These are phyloP conservation scores for Venustaconcha ellipsiformis DNA, from an alignment of 1,140 invertebrate species.

Conservation along the genomic window DNA sequence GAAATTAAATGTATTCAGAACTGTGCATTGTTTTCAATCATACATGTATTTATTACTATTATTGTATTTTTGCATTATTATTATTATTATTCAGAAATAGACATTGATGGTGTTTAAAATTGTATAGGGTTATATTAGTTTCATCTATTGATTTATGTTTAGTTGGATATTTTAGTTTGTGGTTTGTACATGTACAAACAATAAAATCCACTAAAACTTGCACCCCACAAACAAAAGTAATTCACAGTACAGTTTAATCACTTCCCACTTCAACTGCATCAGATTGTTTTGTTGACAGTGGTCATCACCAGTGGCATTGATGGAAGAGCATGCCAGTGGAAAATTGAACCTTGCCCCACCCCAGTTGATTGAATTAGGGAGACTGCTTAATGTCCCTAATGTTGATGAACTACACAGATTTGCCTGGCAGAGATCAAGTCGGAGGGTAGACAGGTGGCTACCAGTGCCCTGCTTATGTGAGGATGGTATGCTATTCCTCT, in stretches of 20 bases:
- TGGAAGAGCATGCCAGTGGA: conserved; percentile 58
- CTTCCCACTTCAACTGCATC: background rate
- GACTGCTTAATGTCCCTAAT: conserved; percentile 59
- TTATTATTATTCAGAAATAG: too few relatives aligned
- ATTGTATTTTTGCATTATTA: too few relatives aligned
- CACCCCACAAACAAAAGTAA: background rate
- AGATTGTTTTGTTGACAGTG: conserved; percentile 61
- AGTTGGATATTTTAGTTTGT: background rate
- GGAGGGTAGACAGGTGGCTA: conserved; percentile 66
- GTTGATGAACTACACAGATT: conserved; percentile 63
- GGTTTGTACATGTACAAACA: background rate
- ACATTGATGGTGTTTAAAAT: too few relatives aligned
- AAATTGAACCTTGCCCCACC: conserved; percentile 67
- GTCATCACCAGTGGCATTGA: conserved; percentile 62
- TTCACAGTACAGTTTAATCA: background rate
- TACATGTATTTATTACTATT: too few relatives aligned
- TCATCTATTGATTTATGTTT: too few relatives aligned
- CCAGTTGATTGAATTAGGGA: conserved; percentile 70
- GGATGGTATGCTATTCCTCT: conserved; percentile 65
- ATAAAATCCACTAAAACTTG: background rate
- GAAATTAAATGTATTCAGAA: too few relatives aligned
- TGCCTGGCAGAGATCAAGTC: conserved; percentile 50
- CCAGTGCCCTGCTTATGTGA: conserved; percentile 62
- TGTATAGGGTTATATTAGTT: too few relatives aligned
- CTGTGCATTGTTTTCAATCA: too few relatives aligned